Percentiles rank a stretch among this genome's conserved stretches.
phyloP scores from a whole-genome alignment of 2,113 vertebrate species.

The Thamnophis sirtalis region DNA sequence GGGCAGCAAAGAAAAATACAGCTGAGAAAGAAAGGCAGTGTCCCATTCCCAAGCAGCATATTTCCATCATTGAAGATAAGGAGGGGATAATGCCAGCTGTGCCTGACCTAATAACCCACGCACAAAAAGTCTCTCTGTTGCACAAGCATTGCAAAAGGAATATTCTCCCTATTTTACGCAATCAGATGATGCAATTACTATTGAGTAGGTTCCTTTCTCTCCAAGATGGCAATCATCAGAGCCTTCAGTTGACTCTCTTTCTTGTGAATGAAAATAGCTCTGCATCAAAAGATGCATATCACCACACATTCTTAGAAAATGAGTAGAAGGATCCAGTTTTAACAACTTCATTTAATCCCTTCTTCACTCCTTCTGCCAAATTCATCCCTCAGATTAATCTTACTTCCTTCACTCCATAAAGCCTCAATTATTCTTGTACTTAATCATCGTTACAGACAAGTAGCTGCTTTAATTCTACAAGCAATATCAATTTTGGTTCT shows the following conservation, averaged over 20 bases:
- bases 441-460: not conserved
- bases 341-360: not conserved
- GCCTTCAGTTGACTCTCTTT: not conserved
- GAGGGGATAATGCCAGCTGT: not conserved
- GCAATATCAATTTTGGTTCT: conserved; percentile 34
- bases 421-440: not conserved
- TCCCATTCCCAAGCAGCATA: not conserved
- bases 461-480: not conserved
- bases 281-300: not conserved
- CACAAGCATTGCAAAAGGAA: conserved; percentile 12
- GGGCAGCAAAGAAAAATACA: not conserved
- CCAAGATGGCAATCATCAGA: not conserved
- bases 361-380: not conserved
- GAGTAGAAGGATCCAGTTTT: not conserved
- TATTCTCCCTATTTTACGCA: not conserved
- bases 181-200: conserved; percentile 10
- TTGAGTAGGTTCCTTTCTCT: not conserved
- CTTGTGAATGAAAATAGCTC: not conserved
- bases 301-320: not conserved
- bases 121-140: conserved; percentile 2
- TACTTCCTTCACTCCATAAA: not conserved
- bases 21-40: not conserved
- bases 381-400: not conserved
- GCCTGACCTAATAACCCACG: not conserved
- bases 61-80: conserved; percentile 1